A percentile compares a stretch with the other conserved stretches of the same genome.
phyloP scores from a whole-genome alignment of 2,888 invertebrate genomes.

The Helleia helle region DNA sequence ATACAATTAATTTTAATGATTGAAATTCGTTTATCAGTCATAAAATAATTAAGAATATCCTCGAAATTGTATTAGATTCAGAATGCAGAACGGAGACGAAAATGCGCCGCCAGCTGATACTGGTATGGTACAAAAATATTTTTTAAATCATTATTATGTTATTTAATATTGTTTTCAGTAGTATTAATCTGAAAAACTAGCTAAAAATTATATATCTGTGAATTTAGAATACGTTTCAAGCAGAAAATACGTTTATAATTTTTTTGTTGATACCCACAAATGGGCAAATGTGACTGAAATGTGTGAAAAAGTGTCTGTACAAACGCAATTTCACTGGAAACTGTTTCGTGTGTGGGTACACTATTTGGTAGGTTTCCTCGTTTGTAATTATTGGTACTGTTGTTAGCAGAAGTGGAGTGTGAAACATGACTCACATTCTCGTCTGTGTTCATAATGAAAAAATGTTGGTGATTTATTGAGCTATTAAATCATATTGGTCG shows the following conservation, averaged over 20 bases:
- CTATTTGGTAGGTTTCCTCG: slow-evolving; percentile 57
- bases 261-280: slow-evolving; percentile 51
- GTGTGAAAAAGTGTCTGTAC: slow-evolving; percentile 9
- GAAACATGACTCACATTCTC: slow-evolving; percentile 62
- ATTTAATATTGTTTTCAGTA: slow-evolving; percentile 48
- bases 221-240: too few relatives aligned
- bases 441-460: slow-evolving; percentile 52
- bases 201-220: too few relatives aligned
- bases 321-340: slow-evolving; percentile 47
- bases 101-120: slow-evolving; percentile 48
- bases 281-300: slow-evolving; percentile 7
- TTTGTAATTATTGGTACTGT: slow-evolving; percentile 59
- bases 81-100: slow-evolving; percentile 69
- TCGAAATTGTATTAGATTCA: slow-evolving; percentile 52
- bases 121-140: slow-evolving; percentile 56
- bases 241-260: slow-evolving; percentile 7
- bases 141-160: slow-evolving; percentile 50
- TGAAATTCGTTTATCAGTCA: slow-evolving; percentile 42
- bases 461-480: slow-evolving; percentile 44
- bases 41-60: slow-evolving; percentile 31
- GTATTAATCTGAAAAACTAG: slow-evolving; percentile 27
- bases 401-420: slow-evolving; percentile 71
- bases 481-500: slow-evolving; percentile 21
- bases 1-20: slow-evolving; percentile 55
- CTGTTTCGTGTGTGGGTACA: slow-evolving; percentile 56